Percentiles rank a stretch among this genome's conserved stretches.
Conservation (phyloP, 2,797 vertebrate genomes). For the Cirrhinus mrigala region DNA sequence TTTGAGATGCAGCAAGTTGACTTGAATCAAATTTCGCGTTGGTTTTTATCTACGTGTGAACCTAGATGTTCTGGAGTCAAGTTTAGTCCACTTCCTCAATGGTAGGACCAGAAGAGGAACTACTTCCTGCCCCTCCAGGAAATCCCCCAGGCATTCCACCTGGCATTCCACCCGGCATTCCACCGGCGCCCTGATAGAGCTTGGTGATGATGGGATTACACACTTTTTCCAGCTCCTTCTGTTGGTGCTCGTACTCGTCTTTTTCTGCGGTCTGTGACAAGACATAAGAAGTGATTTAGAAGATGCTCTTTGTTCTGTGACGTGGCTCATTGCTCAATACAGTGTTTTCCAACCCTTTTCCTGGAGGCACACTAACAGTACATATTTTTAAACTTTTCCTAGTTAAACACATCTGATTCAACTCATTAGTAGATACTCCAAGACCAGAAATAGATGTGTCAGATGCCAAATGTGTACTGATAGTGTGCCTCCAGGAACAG, state of each 20-base stretch:
- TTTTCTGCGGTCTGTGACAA: slow-evolving; percentile 79
- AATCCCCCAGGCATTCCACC: slow-evolving; percentile 72
- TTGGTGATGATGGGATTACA: slow-evolving; percentile 83
- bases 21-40: neutral
- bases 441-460: neutral
- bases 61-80: slow-evolving; percentile 20
- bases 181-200: slow-evolving; percentile 79
- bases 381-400: neutral
- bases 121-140: slow-evolving; percentile 71
- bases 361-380: neutral
- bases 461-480: neutral
- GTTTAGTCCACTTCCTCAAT: slow-evolving; percentile 83
- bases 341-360: neutral
- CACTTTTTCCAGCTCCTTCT: slow-evolving; percentile 85
- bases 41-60: neutral
- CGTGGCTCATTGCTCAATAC: neutral
- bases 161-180: slow-evolving; percentile 75
- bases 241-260: slow-evolving; percentile 84
- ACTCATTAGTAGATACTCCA: neutral
- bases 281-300: neutral
- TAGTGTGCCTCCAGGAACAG: neutral
- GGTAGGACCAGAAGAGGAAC: slow-evolving; percentile 80
- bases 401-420: neutral
- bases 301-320: neutral
- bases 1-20: slow-evolving; percentile 20